Percentiles rank a stretch among this genome's conserved stretches.
Evolutionary conservation across 2,797 vertebrate species (phyloP).

Genomic region (Diplodus puntazzo): DNA sequence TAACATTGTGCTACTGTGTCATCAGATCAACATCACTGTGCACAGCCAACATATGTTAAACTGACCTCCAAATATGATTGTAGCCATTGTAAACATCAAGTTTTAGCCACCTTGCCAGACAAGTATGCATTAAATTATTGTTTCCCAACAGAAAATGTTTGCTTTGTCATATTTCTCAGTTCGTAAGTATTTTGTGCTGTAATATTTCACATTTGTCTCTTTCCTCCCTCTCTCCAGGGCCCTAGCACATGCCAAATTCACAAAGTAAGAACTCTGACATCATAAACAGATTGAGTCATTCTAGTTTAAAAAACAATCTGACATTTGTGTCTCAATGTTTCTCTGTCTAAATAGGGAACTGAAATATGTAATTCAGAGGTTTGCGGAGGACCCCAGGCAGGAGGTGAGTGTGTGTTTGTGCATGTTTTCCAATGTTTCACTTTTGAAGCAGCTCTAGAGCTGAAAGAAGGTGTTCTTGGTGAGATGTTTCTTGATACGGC

Average conservation of each 20-base stretch:
- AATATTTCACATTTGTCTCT: constrained; percentile 21
- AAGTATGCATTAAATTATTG: neutral
- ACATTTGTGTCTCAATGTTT: constrained; percentile 34
- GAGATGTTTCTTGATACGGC: neutral
- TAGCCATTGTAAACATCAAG: neutral
- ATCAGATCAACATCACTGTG: neutral
- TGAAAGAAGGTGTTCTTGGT: neutral
- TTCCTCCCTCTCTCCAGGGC: constrained; percentile 86
- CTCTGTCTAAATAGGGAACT: constrained; percentile 89
- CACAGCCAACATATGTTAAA: neutral
- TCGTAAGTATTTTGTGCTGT: neutral
- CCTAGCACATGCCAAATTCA: constrained; percentile 98
- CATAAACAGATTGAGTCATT: neutral
- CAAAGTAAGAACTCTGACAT: constrained; percentile 90
- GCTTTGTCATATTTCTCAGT: neutral
- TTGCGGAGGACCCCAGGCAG: constrained; percentile 97
- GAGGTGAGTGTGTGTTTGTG: constrained; percentile 87
- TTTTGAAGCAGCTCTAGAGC: neutral
- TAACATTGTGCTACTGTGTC: constrained; percentile 12
- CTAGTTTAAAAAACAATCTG: constrained; percentile 14
- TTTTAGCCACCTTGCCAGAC: neutral
- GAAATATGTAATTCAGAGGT: constrained; percentile 99
- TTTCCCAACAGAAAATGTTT: neutral
- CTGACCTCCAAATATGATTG: neutral
- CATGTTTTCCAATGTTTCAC: neutral